phyloP scores from a whole-genome alignment of 2,888 invertebrate genomes.

The Enoplolaimus lenunculus region DNA sequence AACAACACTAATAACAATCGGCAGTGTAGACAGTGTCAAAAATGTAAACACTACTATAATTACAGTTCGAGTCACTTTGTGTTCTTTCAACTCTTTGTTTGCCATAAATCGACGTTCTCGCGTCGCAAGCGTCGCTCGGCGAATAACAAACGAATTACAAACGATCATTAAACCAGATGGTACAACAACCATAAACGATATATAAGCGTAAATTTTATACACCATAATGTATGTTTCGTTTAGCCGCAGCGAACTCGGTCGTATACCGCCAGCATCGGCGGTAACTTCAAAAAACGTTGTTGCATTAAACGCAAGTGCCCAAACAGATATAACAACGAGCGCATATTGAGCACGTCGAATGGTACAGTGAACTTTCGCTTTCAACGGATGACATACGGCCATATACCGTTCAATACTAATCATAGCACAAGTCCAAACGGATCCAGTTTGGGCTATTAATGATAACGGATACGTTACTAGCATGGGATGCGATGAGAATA shows the following conservation, averaged over 20 bases:
- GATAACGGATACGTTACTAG: conserved; percentile 23
- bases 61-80: conserved; percentile 30
- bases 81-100: conserved; percentile 5
- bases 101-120: not conserved
- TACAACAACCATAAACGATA: conserved; percentile 19
- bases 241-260: not conserved
- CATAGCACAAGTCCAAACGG: conserved; percentile 19
- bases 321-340: not conserved
- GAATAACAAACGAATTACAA: conserved; percentile 15
- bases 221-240: conserved; percentile 12
- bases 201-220: conserved; percentile 18
- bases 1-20: conserved; percentile 31
- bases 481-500: not conserved
- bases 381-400: conserved; percentile 7
- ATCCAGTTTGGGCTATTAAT: conserved; percentile 21
- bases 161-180: conserved; percentile 17
- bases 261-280: not conserved
- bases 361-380: not conserved
- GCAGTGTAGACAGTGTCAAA: conserved; percentile 30
- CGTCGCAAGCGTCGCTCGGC: no score
- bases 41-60: conserved; percentile 33
- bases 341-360: not conserved
- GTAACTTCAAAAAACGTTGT: conserved; percentile 20
- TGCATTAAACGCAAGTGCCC: conserved; percentile 17
- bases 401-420: conserved; percentile 19